Evolutionary conservation across 2,888 invertebrate genomes (phyloP), one percentile per base, ranked within the genome.

Genomic region (Oligia fasciuncula): DNA sequence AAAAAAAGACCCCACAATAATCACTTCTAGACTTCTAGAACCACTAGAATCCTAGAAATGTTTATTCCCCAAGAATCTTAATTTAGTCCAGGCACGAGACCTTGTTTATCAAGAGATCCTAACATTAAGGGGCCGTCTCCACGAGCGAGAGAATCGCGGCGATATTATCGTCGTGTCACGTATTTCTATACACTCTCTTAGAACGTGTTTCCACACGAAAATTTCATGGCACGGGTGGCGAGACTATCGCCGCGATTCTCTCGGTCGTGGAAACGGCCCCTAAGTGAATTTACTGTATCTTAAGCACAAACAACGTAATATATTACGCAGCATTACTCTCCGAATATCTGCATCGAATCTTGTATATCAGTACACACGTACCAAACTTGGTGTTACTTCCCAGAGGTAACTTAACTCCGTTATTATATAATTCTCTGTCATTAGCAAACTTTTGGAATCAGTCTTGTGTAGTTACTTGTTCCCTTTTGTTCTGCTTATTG

Each of bases 381-480:
- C 79, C 62, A 84, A 91, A 92, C 91, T 91, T 88, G 67, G 35
- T 75, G 73, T 84, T 76, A 83, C 79, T 81, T 86, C 85, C 88
- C 91, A 88, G 85, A 89, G 93, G 92, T 91, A 91, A 87, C 88
- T 80, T 86, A 91, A 92, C 91, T 93, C 89, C 88, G 90, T 93
- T 92, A 93, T 57, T 57, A 57, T 57, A 57, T 92, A 93, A 93
- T 93, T 93, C 87, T 88, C 87, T 88, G 90, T 93, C 92, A 93
- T 93, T 93, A 92, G 88, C 80, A 70, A 91, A 92, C 89, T 93
- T 92, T 76, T 80, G 75, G 88, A 92, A 92, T 92, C 90, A 91
- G 90, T 91, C 86, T 78, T 70, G 68, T 82, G 76, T 89, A 90
- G 89, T 89, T 89, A 73, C 65, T 51, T 54, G 51, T 75, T 80